These are phyloP conservation scores for Strigamia maritima DNA, from an alignment of 2,888 invertebrate genomes.

Conservation along the genomic window DNA sequence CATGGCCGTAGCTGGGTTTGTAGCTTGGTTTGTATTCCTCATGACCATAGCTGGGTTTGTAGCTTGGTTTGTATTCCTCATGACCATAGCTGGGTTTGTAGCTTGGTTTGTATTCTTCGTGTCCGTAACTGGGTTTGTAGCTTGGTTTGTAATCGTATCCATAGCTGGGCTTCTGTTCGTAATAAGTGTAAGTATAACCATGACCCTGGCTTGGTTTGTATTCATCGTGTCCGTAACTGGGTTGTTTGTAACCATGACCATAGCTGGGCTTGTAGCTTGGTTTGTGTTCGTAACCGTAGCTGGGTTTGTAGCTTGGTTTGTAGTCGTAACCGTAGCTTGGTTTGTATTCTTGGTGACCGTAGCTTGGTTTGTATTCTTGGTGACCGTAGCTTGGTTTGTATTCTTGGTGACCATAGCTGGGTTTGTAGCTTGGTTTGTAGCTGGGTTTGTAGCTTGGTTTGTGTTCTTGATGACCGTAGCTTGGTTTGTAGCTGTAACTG, in stretches of 20 bases:
- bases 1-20: conserved; percentile 24
- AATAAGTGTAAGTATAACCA: conserved; percentile 15
- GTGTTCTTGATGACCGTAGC: conserved; percentile 14
- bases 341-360: conserved; percentile 6
- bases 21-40: conserved; percentile 9
- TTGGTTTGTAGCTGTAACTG: conserved; percentile 30
- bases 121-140: conserved; percentile 37
- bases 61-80: conserved; percentile 27
- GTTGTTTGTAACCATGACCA: conserved; percentile 25
- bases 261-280: conserved; percentile 36
- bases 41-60: conserved; percentile 13
- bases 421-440: conserved; percentile 36
- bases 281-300: conserved; percentile 13
- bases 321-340: conserved; percentile 33
- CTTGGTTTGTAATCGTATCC: conserved; percentile 36
- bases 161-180: conserved; percentile 35
- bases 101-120: conserved; percentile 35
- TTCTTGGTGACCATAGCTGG: conserved; percentile 12
- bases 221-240: conserved; percentile 19
- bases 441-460: conserved; percentile 31
- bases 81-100: conserved; percentile 37
- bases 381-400: conserved; percentile 34
- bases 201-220: conserved; percentile 36
- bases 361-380: conserved; percentile 27
- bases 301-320: conserved; percentile 35